Base-by-base conservation (phyloP, 1,140 invertebrate genomes). In the Drosophila sulfurigaster region DNA sequence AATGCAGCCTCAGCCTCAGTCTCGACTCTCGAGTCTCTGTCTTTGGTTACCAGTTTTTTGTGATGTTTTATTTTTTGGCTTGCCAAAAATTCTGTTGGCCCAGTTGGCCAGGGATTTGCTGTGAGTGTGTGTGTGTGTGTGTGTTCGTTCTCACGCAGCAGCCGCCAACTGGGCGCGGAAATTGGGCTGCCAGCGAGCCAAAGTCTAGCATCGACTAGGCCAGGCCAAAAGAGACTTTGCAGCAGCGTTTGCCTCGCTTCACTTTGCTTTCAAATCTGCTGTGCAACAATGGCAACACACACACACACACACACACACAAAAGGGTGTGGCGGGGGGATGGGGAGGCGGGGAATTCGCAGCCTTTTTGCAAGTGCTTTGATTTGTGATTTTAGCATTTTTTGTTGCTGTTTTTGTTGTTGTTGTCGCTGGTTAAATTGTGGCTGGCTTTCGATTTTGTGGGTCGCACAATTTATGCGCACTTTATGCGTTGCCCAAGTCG, bases 141-240 rank as follows among this genome's bases (percentile, higher is more conserved):
- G 51, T 30, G 51, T 25, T 73, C 64, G 78, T 85, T 85, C 81
- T 85, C 78, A 85, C 81, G 81, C 81, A 86, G 75, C 59, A 59
- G 78, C 78, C 82, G 75, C 69, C 62, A 67, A 79, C 75, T 77
- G 85, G 82, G 83, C 79, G 79, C 83, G 83, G 83, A 86, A 86
- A 86, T 88, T 79, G 82, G 75, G 72, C 82, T 54, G 75, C 20
- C 51, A 78, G 59, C 69, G 74, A 67, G 67, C 7, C 30, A 32
- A 7, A 7, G 30, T 5, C 30, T 7, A 32, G 30, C 20, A 25
- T 25, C 20, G 20, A 25, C 20, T 25, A 3, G 20, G 20, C 20
- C 20, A 45, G 43, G 45, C 43, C 28, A 58, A 35, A 57, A 48
- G 16, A 66, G 20, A 25, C 20, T 25, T 25, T 25, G 20, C 20